These are phyloP conservation scores for Metopolophium dirhodum DNA, from an alignment of 1,140 invertebrate species.

Conservation along the genomic window DNA sequence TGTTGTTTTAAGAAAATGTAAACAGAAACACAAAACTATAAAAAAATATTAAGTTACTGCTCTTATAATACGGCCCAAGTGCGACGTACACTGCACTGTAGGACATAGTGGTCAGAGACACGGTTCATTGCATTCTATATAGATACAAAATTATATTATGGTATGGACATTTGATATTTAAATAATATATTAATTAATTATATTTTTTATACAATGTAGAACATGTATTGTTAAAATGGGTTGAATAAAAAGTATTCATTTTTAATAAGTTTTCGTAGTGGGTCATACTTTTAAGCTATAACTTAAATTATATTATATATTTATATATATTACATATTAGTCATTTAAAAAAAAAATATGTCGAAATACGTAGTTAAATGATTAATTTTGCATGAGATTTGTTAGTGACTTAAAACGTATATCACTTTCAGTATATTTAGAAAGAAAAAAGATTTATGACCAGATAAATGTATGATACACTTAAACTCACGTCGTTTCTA, in stretches of 20 bases:
- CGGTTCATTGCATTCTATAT: no score
- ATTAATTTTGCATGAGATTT: background rate
- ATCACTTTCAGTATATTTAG: background rate
- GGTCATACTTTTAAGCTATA: background rate
- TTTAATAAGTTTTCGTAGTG: background rate
- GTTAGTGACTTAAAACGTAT: background rate
- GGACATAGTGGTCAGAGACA: no score
- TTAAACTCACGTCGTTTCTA: background rate
- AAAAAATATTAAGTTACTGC: no score
- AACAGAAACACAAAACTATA: no score
- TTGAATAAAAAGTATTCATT: background rate
- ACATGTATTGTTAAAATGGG: background rate
- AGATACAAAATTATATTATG: no score
- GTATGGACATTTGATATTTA: background rate
- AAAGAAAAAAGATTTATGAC: background rate
- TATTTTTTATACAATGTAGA: background rate
- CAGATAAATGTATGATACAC: background rate
- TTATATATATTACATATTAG: background rate
- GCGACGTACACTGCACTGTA: no score
- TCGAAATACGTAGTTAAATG: background rate
- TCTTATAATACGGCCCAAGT: no score
- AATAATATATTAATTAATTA: background rate
- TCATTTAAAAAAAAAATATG: background rate
- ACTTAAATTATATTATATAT: background rate
- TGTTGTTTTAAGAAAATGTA: no score